Conservation (phyloP, 2,113 vertebrate genomes). For the Leucopsar rothschildi region DNA sequence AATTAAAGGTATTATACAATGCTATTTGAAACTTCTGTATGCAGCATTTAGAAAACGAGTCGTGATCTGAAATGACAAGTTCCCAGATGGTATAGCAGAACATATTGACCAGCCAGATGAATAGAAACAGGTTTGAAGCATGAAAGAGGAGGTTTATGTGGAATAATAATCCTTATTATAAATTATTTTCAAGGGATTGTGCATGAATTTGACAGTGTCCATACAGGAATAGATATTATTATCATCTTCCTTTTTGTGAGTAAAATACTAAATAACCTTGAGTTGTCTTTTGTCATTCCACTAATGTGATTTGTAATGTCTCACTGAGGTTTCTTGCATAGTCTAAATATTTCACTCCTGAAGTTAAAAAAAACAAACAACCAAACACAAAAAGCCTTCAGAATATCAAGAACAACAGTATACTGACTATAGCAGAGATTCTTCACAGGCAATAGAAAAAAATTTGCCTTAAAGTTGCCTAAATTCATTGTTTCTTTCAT, state of each 20-base stretch:
- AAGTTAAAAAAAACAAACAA: not conserved
- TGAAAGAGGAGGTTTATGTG: not conserved
- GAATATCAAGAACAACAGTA: not conserved
- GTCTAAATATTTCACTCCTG: not conserved
- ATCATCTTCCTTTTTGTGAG: not conserved
- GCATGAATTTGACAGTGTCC: not conserved
- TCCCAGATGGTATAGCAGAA: conserved; percentile 6
- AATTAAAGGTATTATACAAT: not conserved
- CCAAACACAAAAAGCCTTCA: not conserved
- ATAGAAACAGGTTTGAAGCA: not conserved
- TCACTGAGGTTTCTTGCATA: not conserved
- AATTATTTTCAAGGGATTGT: not conserved
- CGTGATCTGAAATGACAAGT: conserved; percentile 65
- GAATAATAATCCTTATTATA: not conserved
- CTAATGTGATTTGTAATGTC: not conserved
- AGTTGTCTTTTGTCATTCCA: not conserved
- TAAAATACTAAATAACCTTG: not conserved
- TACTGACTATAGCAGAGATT: accelerated
- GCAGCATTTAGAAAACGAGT: conserved; percentile 61
- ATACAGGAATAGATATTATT: not conserved
- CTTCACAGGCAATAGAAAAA: not conserved
- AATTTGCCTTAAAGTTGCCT: not conserved
- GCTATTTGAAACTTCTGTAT: not conserved
- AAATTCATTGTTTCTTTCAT: not conserved
- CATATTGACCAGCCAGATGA: not conserved